A percentile compares a stretch with the other conserved stretches of the same genome.
These are phyloP conservation scores for Balaeniceps rex DNA, from an alignment of 2,113 vertebrate genomes.

Conservation along the genomic window DNA sequence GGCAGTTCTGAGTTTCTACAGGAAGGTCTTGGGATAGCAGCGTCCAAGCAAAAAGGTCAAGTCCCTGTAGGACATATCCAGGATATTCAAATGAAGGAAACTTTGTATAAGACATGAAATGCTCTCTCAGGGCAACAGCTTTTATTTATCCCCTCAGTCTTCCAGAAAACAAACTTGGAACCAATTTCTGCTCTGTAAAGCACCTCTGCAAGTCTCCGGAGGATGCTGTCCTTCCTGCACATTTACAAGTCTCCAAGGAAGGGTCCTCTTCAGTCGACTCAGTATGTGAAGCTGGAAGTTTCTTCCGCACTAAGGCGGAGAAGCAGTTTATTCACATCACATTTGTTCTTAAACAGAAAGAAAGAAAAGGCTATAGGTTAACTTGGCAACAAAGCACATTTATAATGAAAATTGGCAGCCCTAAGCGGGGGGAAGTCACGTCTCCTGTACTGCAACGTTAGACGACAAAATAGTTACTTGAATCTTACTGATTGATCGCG, in stretches of 20 bases:
- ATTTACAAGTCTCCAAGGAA: not conserved
- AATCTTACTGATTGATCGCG: not conserved
- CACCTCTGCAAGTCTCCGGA: not conserved
- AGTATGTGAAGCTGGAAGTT: not conserved
- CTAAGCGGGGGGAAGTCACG: fast-evolving
- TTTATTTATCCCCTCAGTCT: not conserved
- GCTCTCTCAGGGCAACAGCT: not conserved
- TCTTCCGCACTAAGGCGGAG: not conserved
- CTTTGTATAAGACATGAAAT: not conserved
- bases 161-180: not conserved
- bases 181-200: not conserved
- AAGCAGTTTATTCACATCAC: not conserved
- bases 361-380: not conserved
- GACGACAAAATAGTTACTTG: not conserved
- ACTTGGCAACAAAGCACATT: not conserved
- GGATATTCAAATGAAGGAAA: not conserved
- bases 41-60: not conserved
- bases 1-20: not conserved
- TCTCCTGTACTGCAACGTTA: not conserved
- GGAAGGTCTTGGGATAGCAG: not conserved
- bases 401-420: too few species aligned
- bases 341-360: not conserved
- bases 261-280: not conserved
- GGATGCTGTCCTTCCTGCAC: not conserved
- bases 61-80: not conserved